Conservation (phyloP, 2,797 vertebrate species). For the Crypturellus tataupa region DNA sequence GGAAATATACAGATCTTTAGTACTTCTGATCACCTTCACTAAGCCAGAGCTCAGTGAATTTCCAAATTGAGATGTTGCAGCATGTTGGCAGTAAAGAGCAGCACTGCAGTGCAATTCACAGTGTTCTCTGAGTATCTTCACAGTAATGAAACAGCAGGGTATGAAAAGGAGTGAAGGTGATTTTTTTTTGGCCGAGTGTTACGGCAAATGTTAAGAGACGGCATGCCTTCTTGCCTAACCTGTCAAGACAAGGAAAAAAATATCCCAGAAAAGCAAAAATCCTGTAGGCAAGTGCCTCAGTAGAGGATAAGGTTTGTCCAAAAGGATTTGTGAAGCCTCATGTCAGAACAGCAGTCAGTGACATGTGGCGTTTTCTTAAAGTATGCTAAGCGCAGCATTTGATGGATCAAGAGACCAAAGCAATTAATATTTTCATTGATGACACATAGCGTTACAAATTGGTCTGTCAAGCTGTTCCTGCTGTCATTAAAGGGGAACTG, state of each 20-base stretch:
- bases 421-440: neutral
- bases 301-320: neutral
- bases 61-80: constrained; percentile 52
- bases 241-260: constrained; percentile 35
- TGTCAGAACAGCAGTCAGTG: neutral
- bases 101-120: constrained; percentile 34
- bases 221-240: constrained; percentile 22
- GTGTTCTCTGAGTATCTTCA: neutral
- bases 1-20: neutral
- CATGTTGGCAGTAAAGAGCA: constrained; percentile 39
- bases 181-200: neutral
- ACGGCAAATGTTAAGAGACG: constrained; percentile 51
- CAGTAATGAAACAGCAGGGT: constrained; percentile 39
- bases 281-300: neutral
- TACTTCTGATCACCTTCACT: constrained; percentile 18
- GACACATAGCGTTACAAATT: neutral
- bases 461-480: neutral
- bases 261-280: neutral
- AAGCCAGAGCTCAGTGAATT: constrained; percentile 38
- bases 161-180: constrained; percentile 18
- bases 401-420: neutral
- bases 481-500: neutral
- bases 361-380: neutral
- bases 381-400: neutral
- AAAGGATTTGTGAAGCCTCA: neutral